A percentile compares a stretch with the other conserved stretches of the same genome.
phyloP scores from a whole-genome alignment of 2,113 vertebrate genomes.

The Phrynocephalus versicolor region DNA sequence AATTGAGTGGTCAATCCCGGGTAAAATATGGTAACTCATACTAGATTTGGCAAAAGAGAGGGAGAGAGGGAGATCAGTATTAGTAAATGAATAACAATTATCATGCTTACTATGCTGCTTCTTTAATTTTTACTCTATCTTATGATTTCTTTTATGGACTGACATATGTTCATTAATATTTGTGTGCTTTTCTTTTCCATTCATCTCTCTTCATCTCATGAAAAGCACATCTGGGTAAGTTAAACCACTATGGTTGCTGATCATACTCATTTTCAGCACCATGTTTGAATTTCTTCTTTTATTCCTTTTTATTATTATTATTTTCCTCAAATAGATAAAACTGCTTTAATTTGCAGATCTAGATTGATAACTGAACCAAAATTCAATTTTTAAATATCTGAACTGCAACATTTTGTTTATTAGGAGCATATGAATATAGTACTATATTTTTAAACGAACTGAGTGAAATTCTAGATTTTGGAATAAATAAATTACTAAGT shows the following conservation, averaged over 20 bases:
- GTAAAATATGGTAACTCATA: slow-evolving; percentile 19
- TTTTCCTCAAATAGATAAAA: slow-evolving; percentile 52
- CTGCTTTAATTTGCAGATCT: slow-evolving; percentile 29
- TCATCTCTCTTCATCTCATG: slow-evolving; percentile 86
- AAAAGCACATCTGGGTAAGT: slow-evolving; percentile 93
- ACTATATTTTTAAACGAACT: neutral
- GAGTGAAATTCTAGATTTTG: neutral
- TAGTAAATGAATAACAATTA: slow-evolving; percentile 42
- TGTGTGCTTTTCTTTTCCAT: slow-evolving; percentile 95
- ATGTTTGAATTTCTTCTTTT: slow-evolving; percentile 70
- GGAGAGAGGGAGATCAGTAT: slow-evolving; percentile 22
- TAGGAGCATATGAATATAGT: neutral
- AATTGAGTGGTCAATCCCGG: neutral
- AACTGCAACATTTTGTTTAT: slow-evolving; percentile 12
- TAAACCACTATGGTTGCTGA: slow-evolving; percentile 83
- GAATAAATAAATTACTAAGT: slow-evolving; percentile 4
- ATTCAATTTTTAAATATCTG: slow-evolving; percentile 18
- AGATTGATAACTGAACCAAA: slow-evolving; percentile 22
- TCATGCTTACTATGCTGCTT: slow-evolving; percentile 54
- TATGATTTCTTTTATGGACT: slow-evolving; percentile 63
- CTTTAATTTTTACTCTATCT: slow-evolving; percentile 66
- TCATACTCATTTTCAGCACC: slow-evolving; percentile 80
- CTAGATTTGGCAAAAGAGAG: slow-evolving; percentile 10
- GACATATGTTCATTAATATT: slow-evolving; percentile 87
- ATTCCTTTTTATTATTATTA: slow-evolving; percentile 42